These are phyloP conservation scores for Myioborus melanocephalus DNA, from an alignment of 2,797 vertebrate genomes.

Conservation along the genomic window DNA sequence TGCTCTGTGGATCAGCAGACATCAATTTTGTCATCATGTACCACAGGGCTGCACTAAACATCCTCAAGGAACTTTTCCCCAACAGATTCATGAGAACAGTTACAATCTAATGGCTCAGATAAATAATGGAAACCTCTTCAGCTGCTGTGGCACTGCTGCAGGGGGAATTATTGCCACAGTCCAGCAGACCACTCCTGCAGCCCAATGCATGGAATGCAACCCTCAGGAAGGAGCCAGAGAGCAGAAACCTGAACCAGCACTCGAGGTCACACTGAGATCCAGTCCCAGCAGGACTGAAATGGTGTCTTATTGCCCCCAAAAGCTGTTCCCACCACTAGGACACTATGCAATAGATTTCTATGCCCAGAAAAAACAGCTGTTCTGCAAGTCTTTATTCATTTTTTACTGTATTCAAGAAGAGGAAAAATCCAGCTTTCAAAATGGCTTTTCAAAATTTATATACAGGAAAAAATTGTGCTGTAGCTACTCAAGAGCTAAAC, in stretches of 20 bases:
- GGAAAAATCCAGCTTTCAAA: background rate
- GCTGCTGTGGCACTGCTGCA: background rate
- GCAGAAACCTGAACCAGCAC: background rate
- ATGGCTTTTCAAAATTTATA: background rate
- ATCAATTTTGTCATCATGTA: background rate
- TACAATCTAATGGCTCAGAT: background rate
- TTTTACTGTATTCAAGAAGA: background rate
- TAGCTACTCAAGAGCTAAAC: background rate
- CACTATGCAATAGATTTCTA: background rate
- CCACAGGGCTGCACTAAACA: background rate
- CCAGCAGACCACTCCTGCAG: background rate
- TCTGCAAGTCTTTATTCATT: background rate
- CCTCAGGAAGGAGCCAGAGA: background rate
- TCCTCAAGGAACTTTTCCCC: background rate
- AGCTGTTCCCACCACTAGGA: background rate
- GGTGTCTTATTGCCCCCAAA: background rate
- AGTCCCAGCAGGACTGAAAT: background rate
- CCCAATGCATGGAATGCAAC: fast-evolving
- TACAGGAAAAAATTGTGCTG: background rate
- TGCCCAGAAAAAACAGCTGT: background rate
- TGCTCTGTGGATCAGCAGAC: background rate
- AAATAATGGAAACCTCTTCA: background rate
- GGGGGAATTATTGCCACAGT: background rate
- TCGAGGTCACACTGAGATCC: background rate
- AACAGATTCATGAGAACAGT: background rate